Conservation (phyloP, 2,888 invertebrate species). For the Ariolimax columbianus region DNA sequence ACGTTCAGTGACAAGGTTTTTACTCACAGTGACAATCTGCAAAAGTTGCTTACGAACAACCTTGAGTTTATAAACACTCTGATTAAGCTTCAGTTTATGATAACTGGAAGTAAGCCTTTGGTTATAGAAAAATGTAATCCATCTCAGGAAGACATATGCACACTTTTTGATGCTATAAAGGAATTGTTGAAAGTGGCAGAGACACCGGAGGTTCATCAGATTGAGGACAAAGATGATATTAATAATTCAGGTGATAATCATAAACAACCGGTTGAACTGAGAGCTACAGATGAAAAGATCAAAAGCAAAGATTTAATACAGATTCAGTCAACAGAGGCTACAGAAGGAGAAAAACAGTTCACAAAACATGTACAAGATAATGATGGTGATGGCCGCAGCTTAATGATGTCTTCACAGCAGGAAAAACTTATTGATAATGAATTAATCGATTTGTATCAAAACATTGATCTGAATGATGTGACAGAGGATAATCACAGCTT, state of each 20-base stretch:
- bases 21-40: background rate
- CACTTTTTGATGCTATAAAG: background rate
- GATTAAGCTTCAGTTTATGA: background rate
- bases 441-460: background rate
- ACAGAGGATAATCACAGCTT: no score
- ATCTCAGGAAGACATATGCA: background rate
- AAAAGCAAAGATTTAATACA: background rate
- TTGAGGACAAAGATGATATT: background rate
- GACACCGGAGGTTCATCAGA: background rate
- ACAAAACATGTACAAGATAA: background rate
- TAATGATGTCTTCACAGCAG: background rate
- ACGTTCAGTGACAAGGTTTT: background rate
- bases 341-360: background rate
- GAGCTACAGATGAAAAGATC: background rate
- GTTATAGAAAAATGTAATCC: conserved; percentile 12
- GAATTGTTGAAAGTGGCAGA: background rate
- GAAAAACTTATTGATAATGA: background rate
- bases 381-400: background rate
- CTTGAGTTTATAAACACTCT: no score
- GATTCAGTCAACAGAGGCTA: background rate
- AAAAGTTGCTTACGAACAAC: background rate
- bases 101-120: conserved; percentile 1
- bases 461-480: background rate
- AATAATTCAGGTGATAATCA: background rate
- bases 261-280: background rate